Evolutionary conservation across 2,797 vertebrate species (phyloP).

Genomic region (Sylvilagus floridanus): DNA sequence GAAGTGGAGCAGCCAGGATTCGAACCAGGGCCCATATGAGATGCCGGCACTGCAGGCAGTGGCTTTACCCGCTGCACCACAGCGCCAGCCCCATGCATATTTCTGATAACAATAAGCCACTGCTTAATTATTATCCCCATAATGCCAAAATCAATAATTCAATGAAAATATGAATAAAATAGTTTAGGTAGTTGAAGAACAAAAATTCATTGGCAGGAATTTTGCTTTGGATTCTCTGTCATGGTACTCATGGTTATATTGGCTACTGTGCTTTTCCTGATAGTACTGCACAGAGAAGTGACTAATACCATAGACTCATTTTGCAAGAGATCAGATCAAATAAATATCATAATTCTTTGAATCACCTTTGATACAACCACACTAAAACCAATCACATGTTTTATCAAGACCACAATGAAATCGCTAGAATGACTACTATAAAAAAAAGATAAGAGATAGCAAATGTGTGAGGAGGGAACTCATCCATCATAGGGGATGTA

Average conservation of each 20-base stretch:
- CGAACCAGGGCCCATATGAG: no score
- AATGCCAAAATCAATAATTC: conserved; percentile 43
- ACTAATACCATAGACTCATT: background rate
- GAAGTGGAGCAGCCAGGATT: no score
- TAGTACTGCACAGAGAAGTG: background rate
- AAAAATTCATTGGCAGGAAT: background rate
- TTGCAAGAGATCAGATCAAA: background rate
- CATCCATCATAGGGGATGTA: background rate
- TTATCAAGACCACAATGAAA: background rate
- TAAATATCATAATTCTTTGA: background rate
- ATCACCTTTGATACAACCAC: background rate
- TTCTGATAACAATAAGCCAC: conserved; percentile 44
- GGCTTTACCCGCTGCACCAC: no score
- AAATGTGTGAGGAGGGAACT: background rate
- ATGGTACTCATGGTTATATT: background rate
- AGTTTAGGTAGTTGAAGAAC: conserved; percentile 1
- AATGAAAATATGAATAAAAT: background rate
- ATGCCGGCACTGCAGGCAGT: no score
- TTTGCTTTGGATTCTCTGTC: conserved; percentile 21
- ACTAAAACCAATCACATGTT: conserved; percentile 5
- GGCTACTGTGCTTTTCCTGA: background rate
- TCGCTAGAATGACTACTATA: background rate
- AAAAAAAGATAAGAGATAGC: background rate
- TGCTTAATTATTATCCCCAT: conserved; percentile 4
- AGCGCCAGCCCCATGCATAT: background rate